A percentile compares a stretch with the other conserved stretches of the same genome.
Evolutionary conservation across 2,797 vertebrate species (phyloP).

Genomic region (Urophycis tenuis): DNA sequence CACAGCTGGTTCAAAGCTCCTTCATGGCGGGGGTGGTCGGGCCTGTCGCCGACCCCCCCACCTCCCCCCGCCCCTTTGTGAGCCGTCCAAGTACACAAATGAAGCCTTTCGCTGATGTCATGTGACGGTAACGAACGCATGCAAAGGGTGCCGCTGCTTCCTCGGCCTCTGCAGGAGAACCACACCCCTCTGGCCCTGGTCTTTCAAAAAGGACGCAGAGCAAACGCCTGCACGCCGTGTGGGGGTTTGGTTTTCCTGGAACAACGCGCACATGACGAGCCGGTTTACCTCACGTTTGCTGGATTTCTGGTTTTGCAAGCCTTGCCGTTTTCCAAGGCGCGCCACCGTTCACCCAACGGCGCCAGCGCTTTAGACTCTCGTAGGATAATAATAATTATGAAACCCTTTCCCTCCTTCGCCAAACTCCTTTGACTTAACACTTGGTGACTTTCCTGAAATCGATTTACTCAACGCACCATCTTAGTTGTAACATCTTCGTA

Average conservation of each 20-base stretch:
- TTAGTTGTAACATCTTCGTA: neutral
- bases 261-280: neutral
- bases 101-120: neutral
- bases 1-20: neutral
- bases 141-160: neutral
- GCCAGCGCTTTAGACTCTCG: too few species aligned
- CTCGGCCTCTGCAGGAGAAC: neutral
- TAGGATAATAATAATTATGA: neutral
- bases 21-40: neutral
- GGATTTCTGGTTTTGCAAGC: neutral
- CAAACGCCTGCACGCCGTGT: neutral
- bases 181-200: too few species aligned
- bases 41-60: neutral
- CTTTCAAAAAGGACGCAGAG: neutral
- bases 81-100: neutral
- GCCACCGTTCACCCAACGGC: too few species aligned
- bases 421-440: neutral
- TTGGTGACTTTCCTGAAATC: neutral
- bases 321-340: too few species aligned
- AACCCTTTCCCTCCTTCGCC: neutral
- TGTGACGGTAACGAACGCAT: neutral
- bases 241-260: neutral
- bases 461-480: neutral
- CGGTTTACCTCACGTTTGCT: neutral
- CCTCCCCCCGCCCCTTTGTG: neutral